Percentiles rank a stretch among this genome's conserved stretches.
Evolutionary conservation across 2,113 vertebrate genomes (phyloP).

Genomic region (Corvus hawaiiensis): DNA sequence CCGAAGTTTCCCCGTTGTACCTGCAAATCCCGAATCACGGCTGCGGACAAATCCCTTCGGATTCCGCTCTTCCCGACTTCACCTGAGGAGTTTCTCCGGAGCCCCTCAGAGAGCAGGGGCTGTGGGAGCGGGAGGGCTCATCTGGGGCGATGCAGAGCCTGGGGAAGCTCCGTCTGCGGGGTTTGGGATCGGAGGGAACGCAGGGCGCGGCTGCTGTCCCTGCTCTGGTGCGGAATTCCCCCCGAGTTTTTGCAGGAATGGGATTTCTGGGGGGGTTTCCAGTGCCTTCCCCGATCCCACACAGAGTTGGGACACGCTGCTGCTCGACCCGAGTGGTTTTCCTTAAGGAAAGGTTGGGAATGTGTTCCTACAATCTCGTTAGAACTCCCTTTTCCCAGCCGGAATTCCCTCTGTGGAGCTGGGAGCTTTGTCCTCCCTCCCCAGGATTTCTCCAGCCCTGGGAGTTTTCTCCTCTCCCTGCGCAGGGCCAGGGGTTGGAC

Average conservation of each 20-base stretch:
- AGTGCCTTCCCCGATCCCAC: background rate
- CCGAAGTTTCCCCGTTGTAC: fast-evolving
- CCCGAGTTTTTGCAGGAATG: background rate
- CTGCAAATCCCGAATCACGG: background rate
- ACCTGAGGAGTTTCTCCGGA: background rate
- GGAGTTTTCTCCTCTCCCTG: fast-evolving
- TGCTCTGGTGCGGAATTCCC: fast-evolving
- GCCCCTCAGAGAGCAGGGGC: background rate
- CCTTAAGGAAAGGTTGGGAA: fast-evolving
- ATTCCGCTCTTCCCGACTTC: background rate
- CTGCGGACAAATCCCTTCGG: background rate
- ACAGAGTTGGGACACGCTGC: fast-evolving
- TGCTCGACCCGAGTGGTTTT: fast-evolving
- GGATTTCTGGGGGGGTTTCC: background rate
- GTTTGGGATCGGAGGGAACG: background rate
- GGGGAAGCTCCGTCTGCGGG: background rate
- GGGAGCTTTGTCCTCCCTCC: background rate
- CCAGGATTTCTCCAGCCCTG: background rate
- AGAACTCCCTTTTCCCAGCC: background rate
- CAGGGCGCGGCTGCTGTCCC: background rate
- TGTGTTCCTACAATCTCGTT: fast-evolving
- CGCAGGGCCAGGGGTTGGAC: background rate
- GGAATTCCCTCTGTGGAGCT: fast-evolving
- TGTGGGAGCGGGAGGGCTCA: background rate
- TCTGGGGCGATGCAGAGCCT: background rate